Base-by-base conservation (phyloP, 2,888 invertebrate species). In the Hoplodrina blanda region DNA sequence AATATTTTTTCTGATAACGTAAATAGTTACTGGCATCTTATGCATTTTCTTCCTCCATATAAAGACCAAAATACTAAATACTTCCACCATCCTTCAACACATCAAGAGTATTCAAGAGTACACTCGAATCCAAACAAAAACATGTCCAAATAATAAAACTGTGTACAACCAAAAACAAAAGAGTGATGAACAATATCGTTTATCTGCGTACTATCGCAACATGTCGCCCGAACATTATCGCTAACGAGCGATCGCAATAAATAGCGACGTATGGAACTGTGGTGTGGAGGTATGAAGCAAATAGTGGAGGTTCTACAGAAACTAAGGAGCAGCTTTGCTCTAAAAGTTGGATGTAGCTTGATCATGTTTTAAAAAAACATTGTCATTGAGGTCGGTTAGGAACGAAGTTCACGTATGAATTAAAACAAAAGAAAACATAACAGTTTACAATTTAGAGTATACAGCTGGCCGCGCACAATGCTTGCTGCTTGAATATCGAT, bases 211-310 rank as follows among this genome's bases (percentile, higher is more conserved):
- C 53, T 80, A 82, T 83, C 84, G 86, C 91, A 91, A 90, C 87
- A 91, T 91, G 91, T 91, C 90, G 89, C 90, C 82, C 81, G 64
- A 76, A 81, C 91, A 87, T 90, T 91, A 93, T 92, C 92, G 81
- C 86, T 91, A 91, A 91, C 91, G 90, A 91, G 90, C 87, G 88
- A 91, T 92, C 90, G 86, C 81, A 82, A 87, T 87, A 89, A 89
- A 88, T 88, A 89, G 79, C 83, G 72, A 85, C 85, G 85, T 86
- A 84, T 84, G 84, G 79, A 76, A 69, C 69, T 11, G 19, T 59
- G 17, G 2, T 17, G 0, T 0, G 49, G 72, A 85, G 60, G 19
- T 70, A 52, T 57, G 71, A 85, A 82, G 15, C 2, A 46, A 46
- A 13, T 11, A 0, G 5, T 20, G 56, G 76, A 57, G 25, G 44